Conservation (phyloP, 2,797 vertebrate species). For the Melanogrammus aeglefinus region DNA sequence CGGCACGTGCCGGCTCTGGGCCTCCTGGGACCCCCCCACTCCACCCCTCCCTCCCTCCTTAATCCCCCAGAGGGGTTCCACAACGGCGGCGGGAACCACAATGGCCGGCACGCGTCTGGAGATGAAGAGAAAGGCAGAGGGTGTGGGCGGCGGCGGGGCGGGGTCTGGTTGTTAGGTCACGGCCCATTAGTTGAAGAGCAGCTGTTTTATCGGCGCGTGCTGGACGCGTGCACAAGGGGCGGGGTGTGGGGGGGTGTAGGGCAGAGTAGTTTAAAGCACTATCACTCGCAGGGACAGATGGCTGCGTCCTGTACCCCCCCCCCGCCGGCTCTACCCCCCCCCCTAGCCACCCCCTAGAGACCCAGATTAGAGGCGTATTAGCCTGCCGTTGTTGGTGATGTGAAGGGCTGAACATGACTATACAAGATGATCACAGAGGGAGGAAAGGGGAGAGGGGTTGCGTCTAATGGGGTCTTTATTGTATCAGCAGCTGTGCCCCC, state of each 20-base stretch:
- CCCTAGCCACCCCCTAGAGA: constrained; percentile 22
- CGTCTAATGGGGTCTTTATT: constrained; percentile 19
- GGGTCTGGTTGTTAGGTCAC: constrained; percentile 53
- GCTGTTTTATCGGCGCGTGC: constrained; percentile 52
- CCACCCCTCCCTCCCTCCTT: neutral
- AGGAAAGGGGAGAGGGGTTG: constrained; percentile 42
- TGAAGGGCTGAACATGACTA: constrained; percentile 47
- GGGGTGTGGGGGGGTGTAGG: constrained; percentile 23
- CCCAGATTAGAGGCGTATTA: constrained; percentile 61
- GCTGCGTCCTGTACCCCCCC: constrained; percentile 30
- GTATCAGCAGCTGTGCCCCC: constrained; percentile 45
- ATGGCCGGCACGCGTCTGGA: constrained; percentile 62
- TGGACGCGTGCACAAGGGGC: constrained; percentile 39
- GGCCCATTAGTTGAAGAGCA: constrained; percentile 60
- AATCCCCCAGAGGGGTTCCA: constrained; percentile 44
- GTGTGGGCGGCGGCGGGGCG: constrained; percentile 10
- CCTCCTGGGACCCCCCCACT: constrained; percentile 64
- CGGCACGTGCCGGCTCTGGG: constrained; percentile 42
- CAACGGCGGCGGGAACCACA: constrained; percentile 42
- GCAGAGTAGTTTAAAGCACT: constrained; percentile 34
- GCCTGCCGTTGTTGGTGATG: constrained; percentile 42
- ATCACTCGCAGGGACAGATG: constrained; percentile 71
- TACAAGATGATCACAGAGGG: constrained; percentile 51
- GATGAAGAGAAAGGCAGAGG: constrained; percentile 30
- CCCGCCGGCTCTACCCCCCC: constrained; percentile 29